phyloP scores from a whole-genome alignment of 1,140 invertebrate genomes.

The Whitmania pigra region DNA sequence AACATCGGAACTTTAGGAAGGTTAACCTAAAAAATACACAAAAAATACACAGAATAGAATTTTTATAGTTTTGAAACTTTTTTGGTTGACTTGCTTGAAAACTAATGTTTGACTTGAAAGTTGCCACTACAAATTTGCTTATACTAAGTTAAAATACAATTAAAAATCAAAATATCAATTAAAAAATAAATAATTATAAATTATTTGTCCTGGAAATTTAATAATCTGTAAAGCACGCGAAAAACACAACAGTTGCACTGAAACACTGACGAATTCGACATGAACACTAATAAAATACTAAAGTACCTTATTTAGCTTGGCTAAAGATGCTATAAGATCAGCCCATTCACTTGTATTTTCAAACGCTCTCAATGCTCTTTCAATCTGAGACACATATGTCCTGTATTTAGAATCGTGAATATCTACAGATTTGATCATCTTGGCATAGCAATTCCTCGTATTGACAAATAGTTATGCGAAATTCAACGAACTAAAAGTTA shows the following conservation, averaged over 20 bases:
- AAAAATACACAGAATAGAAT: too few species aligned
- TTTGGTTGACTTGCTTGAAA: too few species aligned
- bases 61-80: too few species aligned
- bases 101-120: too few species aligned
- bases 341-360: conserved; percentile 91
- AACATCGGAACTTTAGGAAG: too few species aligned
- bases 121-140: too few species aligned
- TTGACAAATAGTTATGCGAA: neutral
- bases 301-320: conserved; percentile 79
- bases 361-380: conserved; percentile 80
- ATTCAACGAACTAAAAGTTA: neutral
- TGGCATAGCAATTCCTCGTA: neutral
- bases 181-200: neutral
- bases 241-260: neutral
- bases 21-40: too few species aligned
- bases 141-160: too few species aligned
- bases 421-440: neutral
- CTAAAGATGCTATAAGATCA: conserved; percentile 77
- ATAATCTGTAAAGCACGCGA: neutral
- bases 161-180: too few species aligned
- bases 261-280: neutral
- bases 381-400: conserved; percentile 48
- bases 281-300: conserved; percentile 1
- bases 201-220: neutral
- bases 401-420: conserved; percentile 39